Conservation (phyloP, 2,888 invertebrate genomes). For the Agrenia bidenticulata region DNA sequence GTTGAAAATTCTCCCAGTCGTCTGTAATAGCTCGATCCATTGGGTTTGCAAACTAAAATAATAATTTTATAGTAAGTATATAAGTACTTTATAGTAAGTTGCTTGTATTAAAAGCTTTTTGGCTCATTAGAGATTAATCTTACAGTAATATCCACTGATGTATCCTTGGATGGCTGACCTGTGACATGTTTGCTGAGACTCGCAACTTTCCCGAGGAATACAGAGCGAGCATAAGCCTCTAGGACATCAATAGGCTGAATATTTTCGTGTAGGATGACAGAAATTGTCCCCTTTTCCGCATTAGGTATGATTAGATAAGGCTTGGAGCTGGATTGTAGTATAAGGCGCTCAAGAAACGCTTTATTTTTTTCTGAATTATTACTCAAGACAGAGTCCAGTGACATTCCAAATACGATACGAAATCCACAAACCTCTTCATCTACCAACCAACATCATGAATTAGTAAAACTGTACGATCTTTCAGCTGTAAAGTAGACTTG, state of each 20-base stretch:
- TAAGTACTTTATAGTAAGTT: background rate
- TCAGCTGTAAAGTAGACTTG: background rate
- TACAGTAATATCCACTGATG: background rate
- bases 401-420: conserved; percentile 64
- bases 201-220: conserved; percentile 58
- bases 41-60: conserved; percentile 26
- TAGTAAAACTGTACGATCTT: too few relatives aligned
- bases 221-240: conserved; percentile 70
- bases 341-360: conserved; percentile 57
- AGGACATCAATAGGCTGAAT: conserved; percentile 63
- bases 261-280: conserved; percentile 63
- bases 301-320: conserved; percentile 64
- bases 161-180: too few relatives aligned
- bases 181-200: background rate
- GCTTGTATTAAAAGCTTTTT: too few relatives aligned
- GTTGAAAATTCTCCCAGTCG: conserved; percentile 39
- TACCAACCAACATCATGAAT: conserved; percentile 58
- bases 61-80: background rate
- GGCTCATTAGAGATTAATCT: background rate
- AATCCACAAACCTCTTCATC: conserved; percentile 65
- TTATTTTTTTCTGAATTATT: conserved; percentile 13
- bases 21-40: conserved; percentile 32
- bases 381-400: conserved; percentile 58
- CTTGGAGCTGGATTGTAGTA: conserved; percentile 59
- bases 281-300: conserved; percentile 52